Conservation (phyloP, 1,140 invertebrate genomes). For the Nebria ingens region DNA sequence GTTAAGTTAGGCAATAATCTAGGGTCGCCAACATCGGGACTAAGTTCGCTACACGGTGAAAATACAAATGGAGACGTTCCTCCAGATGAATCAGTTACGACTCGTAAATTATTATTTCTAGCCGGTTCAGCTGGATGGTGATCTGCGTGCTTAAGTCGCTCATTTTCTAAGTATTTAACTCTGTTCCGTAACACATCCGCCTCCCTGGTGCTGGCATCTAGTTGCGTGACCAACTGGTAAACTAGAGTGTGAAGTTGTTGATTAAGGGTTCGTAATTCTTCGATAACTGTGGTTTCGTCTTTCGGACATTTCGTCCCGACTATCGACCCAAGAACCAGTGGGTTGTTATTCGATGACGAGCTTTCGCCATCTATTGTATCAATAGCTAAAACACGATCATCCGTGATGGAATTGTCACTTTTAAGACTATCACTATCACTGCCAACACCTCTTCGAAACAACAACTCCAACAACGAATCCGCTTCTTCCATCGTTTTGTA, state of each 20-base stretch:
- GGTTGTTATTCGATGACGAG: slow-evolving; percentile 17
- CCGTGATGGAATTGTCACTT: slow-evolving; percentile 22
- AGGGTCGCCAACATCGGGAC: slow-evolving; percentile 30
- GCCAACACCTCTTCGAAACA: slow-evolving; percentile 29
- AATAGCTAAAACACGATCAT: slow-evolving; percentile 24
- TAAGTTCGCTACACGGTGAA: slow-evolving; percentile 34
- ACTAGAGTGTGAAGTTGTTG: slow-evolving; percentile 45
- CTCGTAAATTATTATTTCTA: slow-evolving; percentile 23
- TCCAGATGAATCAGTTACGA: slow-evolving; percentile 32
- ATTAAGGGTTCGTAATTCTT: slow-evolving; percentile 48
- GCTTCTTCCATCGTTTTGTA: slow-evolving; percentile 51
- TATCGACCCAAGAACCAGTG: no score
- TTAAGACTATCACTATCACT: slow-evolving; percentile 21
- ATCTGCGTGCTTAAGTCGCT: slow-evolving; percentile 28
- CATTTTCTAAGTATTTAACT: slow-evolving; percentile 39
- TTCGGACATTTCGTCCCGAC: slow-evolving; percentile 44
- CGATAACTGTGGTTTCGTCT: slow-evolving; percentile 44
- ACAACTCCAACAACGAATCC: slow-evolving; percentile 43
- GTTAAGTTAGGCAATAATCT: slow-evolving; percentile 37
- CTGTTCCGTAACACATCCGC: slow-evolving; percentile 40
- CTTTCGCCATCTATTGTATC: slow-evolving; percentile 24
- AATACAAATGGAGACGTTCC: slow-evolving; percentile 33
- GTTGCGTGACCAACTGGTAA: slow-evolving; percentile 43
- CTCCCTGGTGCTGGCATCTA: slow-evolving; percentile 48
- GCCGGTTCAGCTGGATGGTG: slow-evolving; percentile 18